These are phyloP conservation scores for Troides aeacus DNA, from an alignment of 2,888 invertebrate genomes.

Conservation along the genomic window DNA sequence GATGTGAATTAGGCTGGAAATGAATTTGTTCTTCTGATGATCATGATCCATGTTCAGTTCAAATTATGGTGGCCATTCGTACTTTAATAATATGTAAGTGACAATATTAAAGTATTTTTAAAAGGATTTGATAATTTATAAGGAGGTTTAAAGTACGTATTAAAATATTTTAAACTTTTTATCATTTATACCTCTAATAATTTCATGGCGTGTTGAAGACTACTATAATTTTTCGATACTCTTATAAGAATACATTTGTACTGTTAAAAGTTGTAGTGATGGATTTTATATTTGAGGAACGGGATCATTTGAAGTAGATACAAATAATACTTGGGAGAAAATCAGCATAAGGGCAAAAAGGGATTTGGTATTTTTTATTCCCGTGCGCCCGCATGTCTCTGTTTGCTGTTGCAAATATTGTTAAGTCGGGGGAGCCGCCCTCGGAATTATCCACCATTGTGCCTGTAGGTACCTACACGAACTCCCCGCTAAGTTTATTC, in stretches of 20 bases:
- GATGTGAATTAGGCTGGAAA: too few relatives aligned
- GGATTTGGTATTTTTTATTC: constrained; percentile 48
- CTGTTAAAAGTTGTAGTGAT: not conserved
- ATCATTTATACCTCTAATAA: too few relatives aligned
- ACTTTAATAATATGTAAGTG: too few relatives aligned
- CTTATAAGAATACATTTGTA: not conserved
- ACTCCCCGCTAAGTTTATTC: constrained; percentile 7
- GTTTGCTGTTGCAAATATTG: constrained; percentile 53
- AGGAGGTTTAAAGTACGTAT: too few relatives aligned
- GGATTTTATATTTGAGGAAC: not conserved
- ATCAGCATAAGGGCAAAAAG: constrained; percentile 39
- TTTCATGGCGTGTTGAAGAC: too few relatives aligned
- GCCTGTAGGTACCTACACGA: constrained; percentile 8
- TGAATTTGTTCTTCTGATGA: too few relatives aligned
- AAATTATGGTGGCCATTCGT: too few relatives aligned
- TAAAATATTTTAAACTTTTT: too few relatives aligned
- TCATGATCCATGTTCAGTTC: too few relatives aligned
- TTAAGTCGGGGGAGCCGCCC: constrained; percentile 37
- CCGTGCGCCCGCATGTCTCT: constrained; percentile 53
- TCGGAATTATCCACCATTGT: constrained; percentile 31
- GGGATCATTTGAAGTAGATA: not conserved
- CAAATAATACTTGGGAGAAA: constrained; percentile 14
- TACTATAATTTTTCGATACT: not conserved
- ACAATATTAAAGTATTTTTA: too few relatives aligned
- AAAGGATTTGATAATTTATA: too few relatives aligned